Percentiles rank a stretch among this genome's conserved stretches.
Conservation (phyloP, 2,797 vertebrate genomes). For the Gymnoscopelus microlampas region DNA sequence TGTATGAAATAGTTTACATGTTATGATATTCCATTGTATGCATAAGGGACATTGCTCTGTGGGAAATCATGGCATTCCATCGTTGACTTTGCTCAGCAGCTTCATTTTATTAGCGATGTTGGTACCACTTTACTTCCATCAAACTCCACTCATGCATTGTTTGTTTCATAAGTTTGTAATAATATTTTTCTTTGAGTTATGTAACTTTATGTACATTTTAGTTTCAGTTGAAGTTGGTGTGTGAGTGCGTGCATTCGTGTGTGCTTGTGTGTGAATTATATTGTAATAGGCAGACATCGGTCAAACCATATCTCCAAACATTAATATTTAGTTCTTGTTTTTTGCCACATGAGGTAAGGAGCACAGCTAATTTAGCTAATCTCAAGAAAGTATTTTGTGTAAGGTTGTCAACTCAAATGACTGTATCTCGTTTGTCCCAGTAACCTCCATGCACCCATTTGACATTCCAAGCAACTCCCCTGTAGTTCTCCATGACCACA, state of each 20-base stretch:
- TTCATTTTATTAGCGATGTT: conserved; percentile 59
- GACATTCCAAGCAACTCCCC: too few relatives aligned
- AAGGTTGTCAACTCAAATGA: too few relatives aligned
- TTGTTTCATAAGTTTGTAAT: conserved; percentile 32
- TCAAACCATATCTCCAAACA: too few relatives aligned
- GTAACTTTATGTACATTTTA: conserved; percentile 9
- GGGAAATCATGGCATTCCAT: conserved; percentile 48
- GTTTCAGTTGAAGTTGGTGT: conserved; percentile 7
- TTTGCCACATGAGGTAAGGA: too few relatives aligned
- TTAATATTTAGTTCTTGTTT: too few relatives aligned
- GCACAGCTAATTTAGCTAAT: too few relatives aligned
- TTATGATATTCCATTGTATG: conserved; percentile 74
- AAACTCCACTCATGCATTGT: conserved; percentile 21
- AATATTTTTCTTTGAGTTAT: conserved; percentile 38
- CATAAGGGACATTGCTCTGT: conserved; percentile 47
- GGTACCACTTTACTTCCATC: conserved; percentile 27
- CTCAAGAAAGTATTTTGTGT: too few relatives aligned
- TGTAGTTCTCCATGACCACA: too few relatives aligned
- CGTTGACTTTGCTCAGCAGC: conserved; percentile 37
- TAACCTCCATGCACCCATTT: too few relatives aligned
- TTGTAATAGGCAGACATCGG: too few relatives aligned
- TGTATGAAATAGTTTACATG: conserved; percentile 62
- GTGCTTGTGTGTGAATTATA: too few relatives aligned
- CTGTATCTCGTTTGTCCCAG: too few relatives aligned
- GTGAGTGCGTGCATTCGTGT: conserved; percentile 27